phyloP scores from a whole-genome alignment of 2,888 invertebrate genomes.

The Latrodectus elegans region DNA sequence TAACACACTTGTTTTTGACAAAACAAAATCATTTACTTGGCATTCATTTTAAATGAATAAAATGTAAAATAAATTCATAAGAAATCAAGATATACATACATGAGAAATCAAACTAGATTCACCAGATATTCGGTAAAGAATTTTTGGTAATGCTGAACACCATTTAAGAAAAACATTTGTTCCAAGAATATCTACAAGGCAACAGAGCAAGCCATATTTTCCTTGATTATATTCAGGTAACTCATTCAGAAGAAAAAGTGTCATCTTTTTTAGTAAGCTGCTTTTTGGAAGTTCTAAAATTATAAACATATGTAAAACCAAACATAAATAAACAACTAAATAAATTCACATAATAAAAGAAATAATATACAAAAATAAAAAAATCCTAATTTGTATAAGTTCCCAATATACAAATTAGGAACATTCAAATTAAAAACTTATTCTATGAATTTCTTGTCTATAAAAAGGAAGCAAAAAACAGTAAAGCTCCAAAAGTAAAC shows the following conservation, averaged over 20 bases:
- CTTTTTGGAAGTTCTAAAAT: constrained; percentile 70
- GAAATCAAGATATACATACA: constrained; percentile 73
- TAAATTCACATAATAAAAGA: background rate
- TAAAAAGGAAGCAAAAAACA: too few relatives aligned
- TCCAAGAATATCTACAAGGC: constrained; percentile 73
- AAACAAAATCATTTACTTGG: too few relatives aligned
- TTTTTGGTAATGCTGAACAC: constrained; percentile 74
- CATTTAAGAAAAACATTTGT: constrained; percentile 74
- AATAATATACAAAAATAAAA: background rate
- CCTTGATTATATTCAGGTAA: constrained; percentile 74
- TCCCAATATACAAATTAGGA: too few relatives aligned
- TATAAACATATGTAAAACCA: background rate
- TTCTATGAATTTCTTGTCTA: too few relatives aligned
- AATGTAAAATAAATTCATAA: too few relatives aligned
- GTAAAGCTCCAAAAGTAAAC: too few relatives aligned
- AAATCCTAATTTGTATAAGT: too few relatives aligned
- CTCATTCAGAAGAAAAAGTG: constrained; percentile 71
- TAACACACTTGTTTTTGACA: too few relatives aligned
- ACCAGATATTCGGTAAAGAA: constrained; percentile 74
- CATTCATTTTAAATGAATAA: too few relatives aligned
- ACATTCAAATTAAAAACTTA: too few relatives aligned
- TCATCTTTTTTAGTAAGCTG: constrained; percentile 71
- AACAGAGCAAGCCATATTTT: constrained; percentile 74
- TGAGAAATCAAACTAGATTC: constrained; percentile 76
- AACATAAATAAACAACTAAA: background rate